phyloP scores from a whole-genome alignment of 2,888 invertebrate genomes.

The Trichogramma evanescens region DNA sequence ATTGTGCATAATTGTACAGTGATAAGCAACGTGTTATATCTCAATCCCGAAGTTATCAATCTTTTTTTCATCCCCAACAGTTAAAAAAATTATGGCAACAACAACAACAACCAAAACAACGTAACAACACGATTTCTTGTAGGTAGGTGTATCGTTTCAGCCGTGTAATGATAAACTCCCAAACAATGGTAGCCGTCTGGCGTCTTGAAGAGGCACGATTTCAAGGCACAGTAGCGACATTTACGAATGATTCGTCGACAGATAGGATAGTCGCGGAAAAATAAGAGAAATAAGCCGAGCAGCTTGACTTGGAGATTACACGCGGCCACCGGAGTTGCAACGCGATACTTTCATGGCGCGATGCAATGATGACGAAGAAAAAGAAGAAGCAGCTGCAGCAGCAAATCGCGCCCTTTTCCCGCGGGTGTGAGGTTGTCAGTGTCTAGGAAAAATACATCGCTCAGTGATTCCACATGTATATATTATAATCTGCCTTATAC shows the following conservation, averaged over 20 bases:
- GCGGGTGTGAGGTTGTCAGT: slow-evolving; percentile 18
- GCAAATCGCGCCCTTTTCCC: slow-evolving; percentile 6
- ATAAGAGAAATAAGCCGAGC: too few species aligned
- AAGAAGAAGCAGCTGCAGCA: background rate
- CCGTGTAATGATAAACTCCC: background rate
- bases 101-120: background rate
- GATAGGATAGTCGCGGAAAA: slow-evolving; percentile 7
- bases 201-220: slow-evolving; percentile 1
- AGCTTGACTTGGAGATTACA: slow-evolving; percentile 27
- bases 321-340: slow-evolving; percentile 39
- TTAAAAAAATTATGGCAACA: too few species aligned
- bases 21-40: too few species aligned
- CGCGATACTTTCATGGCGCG: slow-evolving; percentile 23
- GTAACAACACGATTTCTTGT: background rate
- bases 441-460: background rate
- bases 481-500: too few species aligned
- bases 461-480: too few species aligned
- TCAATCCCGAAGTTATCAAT: too few species aligned
- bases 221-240: slow-evolving; percentile 28
- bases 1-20: too few species aligned
- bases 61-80: too few species aligned
- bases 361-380: background rate
- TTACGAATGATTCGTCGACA: slow-evolving; percentile 30
- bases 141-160: too few species aligned
- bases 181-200: background rate